phyloP scores from a whole-genome alignment of 2,797 vertebrate species.

The Sebastes taczanowskii region DNA sequence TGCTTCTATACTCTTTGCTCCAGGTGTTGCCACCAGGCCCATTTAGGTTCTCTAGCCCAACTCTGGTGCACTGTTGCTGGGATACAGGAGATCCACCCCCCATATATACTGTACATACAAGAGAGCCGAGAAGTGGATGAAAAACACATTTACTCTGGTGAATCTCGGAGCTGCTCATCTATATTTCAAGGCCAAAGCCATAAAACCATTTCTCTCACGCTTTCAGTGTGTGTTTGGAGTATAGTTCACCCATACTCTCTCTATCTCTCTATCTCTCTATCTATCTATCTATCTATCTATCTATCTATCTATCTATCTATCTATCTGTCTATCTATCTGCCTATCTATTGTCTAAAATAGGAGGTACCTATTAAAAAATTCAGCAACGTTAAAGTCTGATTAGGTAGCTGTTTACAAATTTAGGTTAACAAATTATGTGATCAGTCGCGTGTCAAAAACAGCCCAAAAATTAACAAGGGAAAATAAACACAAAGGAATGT shows the following conservation, averaged over 20 bases:
- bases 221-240: conserved; percentile 3
- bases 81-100: conserved; percentile 57
- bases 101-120: conserved; percentile 51
- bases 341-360: not conserved
- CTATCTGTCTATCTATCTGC: not conserved
- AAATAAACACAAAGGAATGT: not conserved
- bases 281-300: not conserved
- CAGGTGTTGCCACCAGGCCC: conserved; percentile 22
- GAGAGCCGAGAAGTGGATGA: conserved; percentile 51
- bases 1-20: no score
- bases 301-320: not conserved
- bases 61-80: conserved; percentile 59
- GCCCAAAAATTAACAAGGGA: not conserved
- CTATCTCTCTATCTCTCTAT: not conserved
- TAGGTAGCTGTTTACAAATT: no score
- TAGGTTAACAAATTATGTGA: not conserved
- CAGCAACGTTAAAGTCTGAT: not conserved
- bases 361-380: not conserved
- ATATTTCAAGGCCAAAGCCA: conserved; percentile 69
- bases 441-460: not conserved
- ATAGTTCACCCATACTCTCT: not conserved
- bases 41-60: conserved; percentile 13
- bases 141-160: conserved; percentile 68
- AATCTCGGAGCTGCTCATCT: conserved; percentile 70
- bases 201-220: conserved; percentile 38